Conservation (phyloP, 2,888 invertebrate genomes). For the Hydriomena furcata region DNA sequence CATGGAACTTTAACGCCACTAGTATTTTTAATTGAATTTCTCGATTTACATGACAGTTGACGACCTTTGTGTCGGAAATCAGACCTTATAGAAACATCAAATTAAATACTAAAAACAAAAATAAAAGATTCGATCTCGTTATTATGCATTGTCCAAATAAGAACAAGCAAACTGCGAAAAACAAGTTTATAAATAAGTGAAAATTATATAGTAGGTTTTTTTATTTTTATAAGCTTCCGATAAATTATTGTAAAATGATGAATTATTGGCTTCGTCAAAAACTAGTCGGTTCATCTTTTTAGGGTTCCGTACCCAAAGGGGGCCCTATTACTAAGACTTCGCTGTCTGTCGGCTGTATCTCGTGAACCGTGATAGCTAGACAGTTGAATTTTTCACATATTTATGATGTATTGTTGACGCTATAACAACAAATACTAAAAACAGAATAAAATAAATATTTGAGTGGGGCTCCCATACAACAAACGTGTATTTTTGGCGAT, state of each 20-base stretch:
- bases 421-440: too few species aligned
- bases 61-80: conserved; percentile 23
- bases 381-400: too few species aligned
- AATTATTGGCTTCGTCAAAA: conserved; percentile 4
- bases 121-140: conserved; percentile 10
- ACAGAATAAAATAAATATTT: too few species aligned
- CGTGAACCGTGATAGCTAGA: too few species aligned
- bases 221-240: neutral
- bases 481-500: too few species aligned
- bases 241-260: neutral
- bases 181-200: conserved; percentile 7
- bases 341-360: too few species aligned
- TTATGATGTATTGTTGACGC: too few species aligned
- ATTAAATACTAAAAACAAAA: too few species aligned
- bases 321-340: too few species aligned
- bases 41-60: conserved; percentile 22
- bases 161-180: neutral
- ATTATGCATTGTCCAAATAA: neutral
- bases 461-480: too few species aligned
- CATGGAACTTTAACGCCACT: conserved; percentile 21
- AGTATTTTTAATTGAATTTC: conserved; percentile 12
- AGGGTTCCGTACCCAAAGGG: too few species aligned
- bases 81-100: conserved; percentile 17
- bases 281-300: neutral
- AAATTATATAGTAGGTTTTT: conserved; percentile 18